These are phyloP conservation scores for Cerastis leucographa DNA, from an alignment of 2,888 invertebrate genomes.

Conservation along the genomic window DNA sequence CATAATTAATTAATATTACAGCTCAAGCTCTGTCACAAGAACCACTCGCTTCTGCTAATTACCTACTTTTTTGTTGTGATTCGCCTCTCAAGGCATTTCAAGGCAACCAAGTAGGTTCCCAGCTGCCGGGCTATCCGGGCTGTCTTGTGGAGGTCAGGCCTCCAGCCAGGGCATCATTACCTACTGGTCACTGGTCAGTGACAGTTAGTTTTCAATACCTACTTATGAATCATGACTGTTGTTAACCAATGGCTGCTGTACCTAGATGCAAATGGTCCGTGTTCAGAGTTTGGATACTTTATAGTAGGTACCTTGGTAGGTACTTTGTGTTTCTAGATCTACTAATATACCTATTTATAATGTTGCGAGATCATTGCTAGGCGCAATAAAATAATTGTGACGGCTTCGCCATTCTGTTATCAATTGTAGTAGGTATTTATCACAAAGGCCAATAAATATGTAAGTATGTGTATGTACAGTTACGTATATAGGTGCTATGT, in stretches of 20 bases:
- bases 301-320: neutral
- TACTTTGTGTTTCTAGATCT: neutral
- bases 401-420: constrained; percentile 32
- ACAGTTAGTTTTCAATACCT: neutral
- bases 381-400: constrained; percentile 20
- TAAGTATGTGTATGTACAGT: constrained; percentile 1
- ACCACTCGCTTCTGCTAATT: neutral
- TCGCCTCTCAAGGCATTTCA: neutral
- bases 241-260: neutral
- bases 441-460: constrained; percentile 43
- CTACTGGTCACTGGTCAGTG: neutral
- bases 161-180: neutral
- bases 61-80: neutral
- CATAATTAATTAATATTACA: neutral
- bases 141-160: neutral
- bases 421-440: constrained; percentile 28
- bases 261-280: neutral
- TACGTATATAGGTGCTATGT: neutral
- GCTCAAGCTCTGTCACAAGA: neutral
- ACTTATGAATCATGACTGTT: neutral
- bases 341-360: neutral
- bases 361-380: constrained; percentile 20
- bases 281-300: neutral
- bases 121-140: neutral
- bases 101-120: neutral